A percentile compares a stretch with the other conserved stretches of the same genome.
Evolutionary conservation across 2,113 vertebrate genomes (phyloP).

Genomic region (Pituophis catenifer): DNA sequence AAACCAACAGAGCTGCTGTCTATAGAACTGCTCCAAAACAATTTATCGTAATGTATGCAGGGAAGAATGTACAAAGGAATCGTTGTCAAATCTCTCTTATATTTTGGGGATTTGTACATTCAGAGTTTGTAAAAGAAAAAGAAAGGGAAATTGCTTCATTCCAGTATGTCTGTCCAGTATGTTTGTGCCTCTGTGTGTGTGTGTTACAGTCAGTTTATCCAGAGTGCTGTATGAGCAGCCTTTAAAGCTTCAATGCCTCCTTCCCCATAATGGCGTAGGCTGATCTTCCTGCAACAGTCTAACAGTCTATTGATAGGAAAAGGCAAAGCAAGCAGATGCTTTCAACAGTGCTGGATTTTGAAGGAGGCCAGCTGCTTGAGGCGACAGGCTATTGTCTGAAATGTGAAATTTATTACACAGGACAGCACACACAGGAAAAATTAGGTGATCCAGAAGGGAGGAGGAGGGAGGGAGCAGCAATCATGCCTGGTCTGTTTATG

Average conservation of each 20-base stretch:
- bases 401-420: conserved; percentile 43
- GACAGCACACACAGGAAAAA: conserved; percentile 42
- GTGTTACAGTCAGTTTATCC: not conserved
- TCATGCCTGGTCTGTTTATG: not conserved
- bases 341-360: not conserved
- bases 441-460: conserved; percentile 41
- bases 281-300: not conserved
- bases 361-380: conserved; percentile 39
- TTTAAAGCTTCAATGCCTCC: not conserved
- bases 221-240: not conserved
- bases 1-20: not conserved
- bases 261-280: not conserved
- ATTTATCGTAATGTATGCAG: not conserved
- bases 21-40: not conserved
- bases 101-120: not conserved
- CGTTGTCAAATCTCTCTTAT: not conserved
- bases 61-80: not conserved
- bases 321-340: conserved; percentile 15
- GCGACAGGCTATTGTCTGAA: conserved; percentile 34
- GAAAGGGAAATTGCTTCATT: not conserved
- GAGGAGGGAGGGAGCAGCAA: not conserved
- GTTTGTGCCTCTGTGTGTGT: not conserved
- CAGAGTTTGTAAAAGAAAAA: fast-evolving
- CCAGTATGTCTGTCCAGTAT: not conserved
- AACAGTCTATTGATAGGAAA: not conserved